Evolutionary conservation across 1,140 invertebrate species (phyloP).

Genomic region (Himalopsyche phryganea): DNA sequence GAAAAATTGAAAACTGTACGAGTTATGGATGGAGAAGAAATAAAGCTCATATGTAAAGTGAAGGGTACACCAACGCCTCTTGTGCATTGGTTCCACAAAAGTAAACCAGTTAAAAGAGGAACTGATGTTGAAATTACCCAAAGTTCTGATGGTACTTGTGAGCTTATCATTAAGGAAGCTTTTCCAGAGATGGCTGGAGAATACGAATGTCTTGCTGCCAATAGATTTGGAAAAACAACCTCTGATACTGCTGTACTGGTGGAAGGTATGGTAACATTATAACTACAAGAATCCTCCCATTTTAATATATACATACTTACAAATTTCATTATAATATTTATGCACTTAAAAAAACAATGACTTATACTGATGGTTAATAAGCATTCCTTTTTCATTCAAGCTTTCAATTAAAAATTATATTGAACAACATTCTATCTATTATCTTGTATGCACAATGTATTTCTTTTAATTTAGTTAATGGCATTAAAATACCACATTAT

Average conservation of each 20-base stretch:
- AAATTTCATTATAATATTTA: neutral
- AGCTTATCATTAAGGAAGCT: slow-evolving; percentile 84
- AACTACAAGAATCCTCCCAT: too few relatives aligned
- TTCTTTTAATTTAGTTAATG: neutral
- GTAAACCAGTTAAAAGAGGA: slow-evolving; percentile 67
- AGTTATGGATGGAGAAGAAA: slow-evolving; percentile 91
- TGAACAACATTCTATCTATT: neutral
- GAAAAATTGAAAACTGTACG: slow-evolving; percentile 66
- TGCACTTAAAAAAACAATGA: neutral
- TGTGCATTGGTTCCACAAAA: slow-evolving; percentile 79
- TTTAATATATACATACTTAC: neutral
- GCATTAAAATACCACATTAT: neutral
- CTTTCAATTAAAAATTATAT: neutral
- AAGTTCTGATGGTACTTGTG: slow-evolving; percentile 74
- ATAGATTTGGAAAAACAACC: slow-evolving; percentile 79
- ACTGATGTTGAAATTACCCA: slow-evolving; percentile 76
- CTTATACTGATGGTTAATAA: too few relatives aligned
- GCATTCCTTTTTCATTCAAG: too few relatives aligned
- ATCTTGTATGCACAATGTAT: slow-evolving; percentile 3
- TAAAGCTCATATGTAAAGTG: slow-evolving; percentile 72
- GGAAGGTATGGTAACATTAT: slow-evolving; percentile 65
- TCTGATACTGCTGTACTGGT: slow-evolving; percentile 77
- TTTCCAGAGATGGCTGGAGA: slow-evolving; percentile 91
- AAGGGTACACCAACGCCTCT: slow-evolving; percentile 77
- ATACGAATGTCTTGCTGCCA: slow-evolving; percentile 80